Conservation (phyloP, 2,113 vertebrate species). For the Micronycteris hirsuta region DNA sequence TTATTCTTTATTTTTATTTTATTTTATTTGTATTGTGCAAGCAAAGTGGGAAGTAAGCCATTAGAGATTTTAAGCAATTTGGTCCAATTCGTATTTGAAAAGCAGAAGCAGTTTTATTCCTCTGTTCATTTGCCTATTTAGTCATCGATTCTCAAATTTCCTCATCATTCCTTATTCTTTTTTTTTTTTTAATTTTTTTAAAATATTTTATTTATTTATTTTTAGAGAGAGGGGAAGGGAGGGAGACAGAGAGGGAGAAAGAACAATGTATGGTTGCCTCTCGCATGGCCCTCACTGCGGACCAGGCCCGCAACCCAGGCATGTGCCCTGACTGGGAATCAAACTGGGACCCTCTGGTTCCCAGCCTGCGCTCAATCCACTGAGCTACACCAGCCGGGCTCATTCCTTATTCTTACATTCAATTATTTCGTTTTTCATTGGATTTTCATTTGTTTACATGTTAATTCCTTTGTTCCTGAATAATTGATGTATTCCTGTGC, state of each 20-base stretch:
- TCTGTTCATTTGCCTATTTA: not conserved
- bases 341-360: too few species aligned
- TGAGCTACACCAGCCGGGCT: too few species aligned
- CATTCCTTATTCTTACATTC: not conserved
- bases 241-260: too few species aligned
- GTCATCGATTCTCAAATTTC: not conserved
- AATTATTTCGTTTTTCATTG: not conserved
- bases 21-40: constrained; percentile 14
- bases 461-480: not conserved
- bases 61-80: not conserved
- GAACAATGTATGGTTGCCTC: too few species aligned
- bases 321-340: too few species aligned
- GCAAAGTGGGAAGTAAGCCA: not conserved
- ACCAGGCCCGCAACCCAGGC: too few species aligned
- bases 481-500: not conserved
- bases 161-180: not conserved
- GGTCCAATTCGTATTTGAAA: not conserved
- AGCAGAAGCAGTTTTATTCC: not conserved
- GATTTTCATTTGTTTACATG: not conserved
- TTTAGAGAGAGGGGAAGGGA: too few species aligned
- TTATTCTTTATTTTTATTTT: not conserved
- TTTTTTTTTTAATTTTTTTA: too few species aligned
- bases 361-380: too few species aligned
- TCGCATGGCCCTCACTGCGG: too few species aligned
- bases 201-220: too few species aligned